phyloP scores from a whole-genome alignment of 2,113 vertebrate genomes.

The Hemicordylus capensis region DNA sequence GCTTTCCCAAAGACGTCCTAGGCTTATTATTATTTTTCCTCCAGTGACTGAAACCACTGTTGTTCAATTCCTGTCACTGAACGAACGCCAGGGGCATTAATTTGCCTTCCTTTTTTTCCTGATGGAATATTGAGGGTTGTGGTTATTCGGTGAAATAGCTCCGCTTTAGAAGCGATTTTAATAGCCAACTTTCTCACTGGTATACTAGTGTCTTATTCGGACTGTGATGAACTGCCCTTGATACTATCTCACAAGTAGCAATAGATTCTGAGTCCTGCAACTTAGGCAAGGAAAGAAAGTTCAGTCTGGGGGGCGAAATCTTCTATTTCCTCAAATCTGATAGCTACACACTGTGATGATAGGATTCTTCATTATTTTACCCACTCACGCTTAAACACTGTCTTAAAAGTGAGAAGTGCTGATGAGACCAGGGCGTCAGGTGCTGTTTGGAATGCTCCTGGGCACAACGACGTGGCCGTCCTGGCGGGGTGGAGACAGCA shows the following conservation, averaged over 20 bases:
- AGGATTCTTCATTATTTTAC: no score
- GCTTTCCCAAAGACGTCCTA: not conserved
- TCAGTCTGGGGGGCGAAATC: no score
- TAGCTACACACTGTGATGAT: no score
- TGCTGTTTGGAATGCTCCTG: rapidly evolving
- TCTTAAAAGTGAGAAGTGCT: not conserved
- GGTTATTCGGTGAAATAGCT: no score
- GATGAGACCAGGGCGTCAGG: rapidly evolving
- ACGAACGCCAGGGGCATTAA: not conserved
- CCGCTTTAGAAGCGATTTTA: not conserved
- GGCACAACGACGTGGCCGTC: not conserved
- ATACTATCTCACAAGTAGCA: no score
- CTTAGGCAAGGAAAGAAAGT: not conserved
- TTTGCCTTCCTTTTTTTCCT: not conserved
- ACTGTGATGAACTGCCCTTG: not conserved
- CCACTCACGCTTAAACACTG: not conserved
- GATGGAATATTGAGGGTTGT: not conserved
- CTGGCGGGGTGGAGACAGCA: not conserved
- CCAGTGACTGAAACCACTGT: not conserved
- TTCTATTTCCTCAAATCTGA: no score
- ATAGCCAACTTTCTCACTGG: no score
- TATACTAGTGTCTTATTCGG: not conserved
- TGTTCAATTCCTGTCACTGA: not conserved
- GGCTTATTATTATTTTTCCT: not conserved
- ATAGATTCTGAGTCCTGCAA: not conserved